Base-by-base conservation (phyloP, 37 sponge, comb jelly and placozoan genomes). In the Axinella damicornis region DNA sequence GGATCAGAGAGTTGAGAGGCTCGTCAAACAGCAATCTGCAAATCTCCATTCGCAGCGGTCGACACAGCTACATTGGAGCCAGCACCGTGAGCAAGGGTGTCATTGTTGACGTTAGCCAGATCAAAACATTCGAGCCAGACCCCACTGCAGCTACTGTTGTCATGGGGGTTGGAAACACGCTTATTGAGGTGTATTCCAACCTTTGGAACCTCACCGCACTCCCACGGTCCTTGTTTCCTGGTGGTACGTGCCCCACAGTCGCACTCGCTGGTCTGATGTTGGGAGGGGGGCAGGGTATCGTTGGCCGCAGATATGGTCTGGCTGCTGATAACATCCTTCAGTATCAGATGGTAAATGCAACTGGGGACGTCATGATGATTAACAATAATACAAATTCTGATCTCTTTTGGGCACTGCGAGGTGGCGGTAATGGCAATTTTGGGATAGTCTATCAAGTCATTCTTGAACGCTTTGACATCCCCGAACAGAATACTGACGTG, bases 81-180 rank as follows among this genome's bases (percentile, higher is more conserved):
- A 62, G 64, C 64, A 62, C 64, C 4, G 46, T 46, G 9, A 62
- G 64, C 28, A 62, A 62, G 11, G 64, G 64, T 28, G 64, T 62
- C 11, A 11, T 62, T 27, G 11, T 62, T 62, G 64, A 62, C 28
- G 12, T 62, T 11, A 62, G 64, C 64, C 64, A 62, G 12, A 62
- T 62, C 5, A 62, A 62, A 27, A 62, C 64, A 62, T 62, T 62
- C 11, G 11, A 24, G 11, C 64, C 28, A 62, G 2, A 2, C 11
- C 24, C 28, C 12, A 5, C 12, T 13, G 64, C 24, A 27, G 28
- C 2, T 27, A 62, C 64, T 12, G 28, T 62, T 28, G 64, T 28
- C 64, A 62, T 62, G 64, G 64, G 64, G 11, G 64, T 27, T 62
- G 64, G 64, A 62, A 62, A 62, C 11, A 62, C 64, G 5, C 64